Percentiles rank a stretch among this genome's conserved stretches.
Evolutionary conservation across 2,113 vertebrate species (phyloP).

Genomic region (Podocnemis expansa): DNA sequence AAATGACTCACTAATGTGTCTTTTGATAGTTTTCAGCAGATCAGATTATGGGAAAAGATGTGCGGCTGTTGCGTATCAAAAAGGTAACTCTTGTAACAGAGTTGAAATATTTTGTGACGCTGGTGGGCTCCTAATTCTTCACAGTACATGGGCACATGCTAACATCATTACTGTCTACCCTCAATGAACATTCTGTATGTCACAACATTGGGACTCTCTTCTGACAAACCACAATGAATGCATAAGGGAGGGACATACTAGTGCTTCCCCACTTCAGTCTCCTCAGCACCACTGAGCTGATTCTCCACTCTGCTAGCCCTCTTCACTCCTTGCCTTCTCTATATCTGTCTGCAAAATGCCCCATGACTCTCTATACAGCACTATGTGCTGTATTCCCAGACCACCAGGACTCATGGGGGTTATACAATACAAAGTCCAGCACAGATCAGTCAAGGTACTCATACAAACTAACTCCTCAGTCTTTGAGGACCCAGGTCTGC

Average conservation of each 20-base stretch:
- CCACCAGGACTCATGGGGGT: neutral
- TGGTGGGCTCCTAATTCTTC: neutral
- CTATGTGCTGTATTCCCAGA: neutral
- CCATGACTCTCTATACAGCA: neutral
- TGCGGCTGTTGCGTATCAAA: constrained; percentile 91
- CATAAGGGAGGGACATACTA: neutral
- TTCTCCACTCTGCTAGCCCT: neutral
- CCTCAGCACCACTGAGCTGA: neutral
- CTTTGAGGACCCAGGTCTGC: neutral
- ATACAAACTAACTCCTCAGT: neutral
- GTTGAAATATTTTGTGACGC: neutral
- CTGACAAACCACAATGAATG: neutral
- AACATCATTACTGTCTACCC: neutral
- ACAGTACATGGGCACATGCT: neutral
- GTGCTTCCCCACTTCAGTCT: neutral
- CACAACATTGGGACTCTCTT: neutral
- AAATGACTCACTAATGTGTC: neutral
- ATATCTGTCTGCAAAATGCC: neutral
- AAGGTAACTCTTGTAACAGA: constrained; percentile 80
- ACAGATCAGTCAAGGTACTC: too few relatives aligned
- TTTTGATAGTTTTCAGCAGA: constrained; percentile 87
- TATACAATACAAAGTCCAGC: neutral
- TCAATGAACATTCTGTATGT: neutral
- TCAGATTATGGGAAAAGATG: constrained; percentile 88
- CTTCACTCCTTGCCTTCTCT: neutral